Conservation (phyloP, 1,140 invertebrate genomes). For the Protaetia brevitarsis region DNA sequence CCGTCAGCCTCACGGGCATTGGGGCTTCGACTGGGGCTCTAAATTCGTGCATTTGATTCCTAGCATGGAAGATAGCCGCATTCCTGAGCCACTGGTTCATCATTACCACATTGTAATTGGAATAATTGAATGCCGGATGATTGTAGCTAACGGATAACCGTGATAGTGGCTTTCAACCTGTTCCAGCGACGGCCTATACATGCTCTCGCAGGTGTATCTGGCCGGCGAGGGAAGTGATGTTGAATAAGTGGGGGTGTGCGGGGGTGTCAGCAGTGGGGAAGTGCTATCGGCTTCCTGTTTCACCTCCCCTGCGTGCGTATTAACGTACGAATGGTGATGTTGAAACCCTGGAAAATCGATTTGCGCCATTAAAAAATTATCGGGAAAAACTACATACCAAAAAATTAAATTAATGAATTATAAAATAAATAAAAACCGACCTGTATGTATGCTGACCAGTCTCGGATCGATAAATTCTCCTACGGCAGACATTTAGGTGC, state of each 20-base stretch:
- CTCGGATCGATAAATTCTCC: constrained; percentile 21
- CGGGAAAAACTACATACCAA: not conserved
- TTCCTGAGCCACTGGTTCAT: constrained; percentile 71
- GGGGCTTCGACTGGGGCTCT: constrained; percentile 53
- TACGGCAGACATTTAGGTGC: constrained; percentile 20
- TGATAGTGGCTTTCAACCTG: constrained; percentile 27
- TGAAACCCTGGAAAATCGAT: constrained; percentile 22
- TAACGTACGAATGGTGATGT: constrained; percentile 12
- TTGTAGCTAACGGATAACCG: not conserved
- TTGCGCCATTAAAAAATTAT: not conserved
- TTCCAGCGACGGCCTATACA: constrained; percentile 42
- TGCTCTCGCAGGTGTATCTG: constrained; percentile 47
- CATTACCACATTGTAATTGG: constrained; percentile 55
- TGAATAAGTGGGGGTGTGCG: constrained; percentile 66
- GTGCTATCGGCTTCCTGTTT: constrained; percentile 61
- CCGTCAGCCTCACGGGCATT: constrained; percentile 53
- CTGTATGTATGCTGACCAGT: constrained; percentile 19
- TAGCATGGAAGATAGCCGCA: constrained; percentile 60
- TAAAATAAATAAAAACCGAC: not conserved
- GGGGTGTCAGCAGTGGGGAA: constrained; percentile 66
- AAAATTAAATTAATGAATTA: not conserved
- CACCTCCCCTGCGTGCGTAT: constrained; percentile 45
- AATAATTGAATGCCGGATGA: constrained; percentile 22
- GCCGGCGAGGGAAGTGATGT: constrained; percentile 47
- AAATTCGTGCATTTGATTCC: constrained; percentile 45